Conservation (phyloP, 2,113 vertebrate genomes). For the Phyllostomus hastatus region DNA sequence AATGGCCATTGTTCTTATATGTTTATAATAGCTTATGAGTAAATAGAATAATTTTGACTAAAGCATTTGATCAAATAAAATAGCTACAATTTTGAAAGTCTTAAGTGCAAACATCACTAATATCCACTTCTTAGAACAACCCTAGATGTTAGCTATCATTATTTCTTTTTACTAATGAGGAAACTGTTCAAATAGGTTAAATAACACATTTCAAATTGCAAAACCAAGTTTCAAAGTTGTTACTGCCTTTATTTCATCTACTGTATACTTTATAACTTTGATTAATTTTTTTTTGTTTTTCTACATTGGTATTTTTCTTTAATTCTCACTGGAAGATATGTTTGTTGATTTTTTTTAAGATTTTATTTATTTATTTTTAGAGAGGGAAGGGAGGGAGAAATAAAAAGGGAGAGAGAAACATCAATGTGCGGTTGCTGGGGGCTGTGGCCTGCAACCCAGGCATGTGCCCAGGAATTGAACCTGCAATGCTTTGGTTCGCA, state of each 20-base stretch:
- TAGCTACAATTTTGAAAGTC: background rate
- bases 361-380: too few species aligned
- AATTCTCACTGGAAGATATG: too few species aligned
- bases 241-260: background rate
- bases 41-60: background rate
- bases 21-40: background rate
- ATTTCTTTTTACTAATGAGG: background rate
- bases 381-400: too few species aligned
- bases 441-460: too few species aligned
- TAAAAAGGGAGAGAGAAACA: too few species aligned
- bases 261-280: background rate
- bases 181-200: background rate
- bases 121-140: background rate
- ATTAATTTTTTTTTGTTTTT: background rate
- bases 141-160: background rate
- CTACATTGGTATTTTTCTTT: background rate
- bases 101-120: background rate
- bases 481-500: too few species aligned
- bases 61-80: background rate
- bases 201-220: background rate
- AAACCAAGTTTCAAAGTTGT: background rate
- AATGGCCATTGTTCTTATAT: background rate
- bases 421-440: too few species aligned
- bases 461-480: too few species aligned
- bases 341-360: too few species aligned